phyloP scores from a whole-genome alignment of 2,113 vertebrate genomes.

The Pampusana beccarii region DNA sequence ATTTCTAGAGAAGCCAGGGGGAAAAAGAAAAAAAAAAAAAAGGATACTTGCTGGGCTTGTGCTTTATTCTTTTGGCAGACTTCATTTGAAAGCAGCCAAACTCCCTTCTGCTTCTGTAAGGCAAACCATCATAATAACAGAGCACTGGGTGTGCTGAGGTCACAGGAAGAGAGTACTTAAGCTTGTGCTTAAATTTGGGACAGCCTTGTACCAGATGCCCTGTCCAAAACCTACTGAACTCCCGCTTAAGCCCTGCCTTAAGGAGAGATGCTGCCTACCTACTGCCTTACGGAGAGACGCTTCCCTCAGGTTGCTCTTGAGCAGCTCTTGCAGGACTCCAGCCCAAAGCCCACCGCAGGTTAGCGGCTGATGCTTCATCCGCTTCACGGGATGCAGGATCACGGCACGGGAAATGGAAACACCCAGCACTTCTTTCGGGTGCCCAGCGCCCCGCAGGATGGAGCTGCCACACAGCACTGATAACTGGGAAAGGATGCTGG shows the following conservation, averaged over 20 bases:
- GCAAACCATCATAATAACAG: background rate
- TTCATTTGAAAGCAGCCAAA: slow-evolving; percentile 28
- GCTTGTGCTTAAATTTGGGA: background rate
- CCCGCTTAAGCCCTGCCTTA: background rate
- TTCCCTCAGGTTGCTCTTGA: background rate
- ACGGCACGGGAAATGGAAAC: background rate
- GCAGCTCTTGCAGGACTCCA: background rate
- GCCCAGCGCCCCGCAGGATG: background rate
- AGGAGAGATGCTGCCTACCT: background rate
- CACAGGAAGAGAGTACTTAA: background rate
- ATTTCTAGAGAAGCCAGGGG: slow-evolving; percentile 44
- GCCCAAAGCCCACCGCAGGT: background rate
- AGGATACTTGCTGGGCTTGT: background rate
- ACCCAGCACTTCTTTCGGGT: background rate
- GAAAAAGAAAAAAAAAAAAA: background rate
- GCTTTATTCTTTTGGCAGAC: slow-evolving; percentile 41
- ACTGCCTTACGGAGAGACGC: background rate
- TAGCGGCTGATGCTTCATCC: background rate
- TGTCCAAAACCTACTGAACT: background rate
- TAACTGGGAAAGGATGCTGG: background rate
- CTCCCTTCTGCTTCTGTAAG: slow-evolving; percentile 18
- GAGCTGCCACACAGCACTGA: background rate
- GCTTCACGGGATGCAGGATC: background rate
- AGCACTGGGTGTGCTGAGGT: background rate
- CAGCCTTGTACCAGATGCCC: background rate